Base-by-base conservation (phyloP, 2,888 invertebrate genomes). In the Erebia aethiops region DNA sequence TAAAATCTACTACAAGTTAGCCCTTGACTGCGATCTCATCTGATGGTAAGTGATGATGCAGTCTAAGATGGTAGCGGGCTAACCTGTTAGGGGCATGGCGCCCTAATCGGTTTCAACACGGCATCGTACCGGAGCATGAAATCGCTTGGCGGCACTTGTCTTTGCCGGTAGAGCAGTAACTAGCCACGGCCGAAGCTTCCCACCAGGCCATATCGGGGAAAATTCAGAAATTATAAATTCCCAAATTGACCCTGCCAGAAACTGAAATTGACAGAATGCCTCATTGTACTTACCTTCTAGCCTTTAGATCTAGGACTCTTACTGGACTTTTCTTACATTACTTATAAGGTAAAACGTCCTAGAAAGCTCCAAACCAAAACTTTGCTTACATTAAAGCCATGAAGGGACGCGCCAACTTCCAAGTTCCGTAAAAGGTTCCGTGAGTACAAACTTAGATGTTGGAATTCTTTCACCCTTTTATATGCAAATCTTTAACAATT, bases 401-500 rank as follows among this genome's bases (percentile, higher is more conserved):
- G 13, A 49, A 49, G 14, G 62, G 21, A 51, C 18, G 75, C 80
- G 80, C 77, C 74, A 77, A 76, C 77, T 74, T 77, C 77, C 74
- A 68, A 79, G 76, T 77, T 78, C 75, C 81, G 79, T 79, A 82
- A 85, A 83, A 82, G 80, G 73, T 77, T 80, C 79, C 83, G 82
- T 82, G 82, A 82, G 81, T 81, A 83, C 83, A 83, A 87, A 84
- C 82, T 86, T 84, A 84, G 83, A 77, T 80, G 80, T 77, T 78
- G 77, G 77, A 76, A 77, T 82, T 84, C 67, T 83, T 78, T 77
- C 74, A 72, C 74, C 81, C 87, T 86, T 90, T 88, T 89, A 89
- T 87, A 90, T 90, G 90, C 87, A 88, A 89, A 91, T 90, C 78
- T 80, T 74, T 80, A 77, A 81, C 87, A 91, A 91, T 91, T 91